Evolutionary conservation across 2,888 invertebrate genomes (phyloP), one percentile per base, ranked within the genome.

Genomic region (Mythimna ferrago): DNA sequence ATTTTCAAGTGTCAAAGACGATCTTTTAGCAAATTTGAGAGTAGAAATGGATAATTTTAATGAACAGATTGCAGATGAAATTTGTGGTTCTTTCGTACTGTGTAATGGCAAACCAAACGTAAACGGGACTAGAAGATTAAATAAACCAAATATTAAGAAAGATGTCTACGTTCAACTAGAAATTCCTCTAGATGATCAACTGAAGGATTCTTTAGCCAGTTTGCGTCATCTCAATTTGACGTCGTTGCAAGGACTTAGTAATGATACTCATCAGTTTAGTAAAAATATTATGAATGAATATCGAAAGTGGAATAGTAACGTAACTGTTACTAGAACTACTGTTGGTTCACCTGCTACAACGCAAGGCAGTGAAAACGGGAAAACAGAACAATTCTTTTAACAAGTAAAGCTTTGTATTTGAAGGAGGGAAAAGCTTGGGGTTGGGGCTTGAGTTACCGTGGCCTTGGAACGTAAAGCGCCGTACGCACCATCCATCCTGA

Each of bases 31-130:
- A 41, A 61, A 61, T 61, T 41, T 61, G 21, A 61, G 85, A 41
- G 75, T 90, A 0, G 94, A 94, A 65, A 82, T 94, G 61, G 88
- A 85, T 0, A 92, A 91, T 75, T 67, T 93, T 32, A 86, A 88
- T 81, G 81, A 76, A 6, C 88, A 90, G 9, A 82, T 87, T 3
- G 70, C 77, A 11, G 77, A 82, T 1, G 88, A 78, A 69, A 81
- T 93, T 14, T 95, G 95, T 80, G 63, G 78, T 2, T 74, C 81
- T 26, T 95, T 95, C 70, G 75, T 84, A 3, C 73, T 86, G 0
- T 95, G 95, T 66, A 94, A 94, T 41, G 88, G 91, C 14, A 41
- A 61, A 41, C 14, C 21, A 7, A 61, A 41, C 21, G 21, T 6
- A 11, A 21, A 41, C 21, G 5, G 61, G 1, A 26, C 69, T 14